phyloP scores from a whole-genome alignment of 2,797 vertebrate genomes.

The Tangara arthus region DNA sequence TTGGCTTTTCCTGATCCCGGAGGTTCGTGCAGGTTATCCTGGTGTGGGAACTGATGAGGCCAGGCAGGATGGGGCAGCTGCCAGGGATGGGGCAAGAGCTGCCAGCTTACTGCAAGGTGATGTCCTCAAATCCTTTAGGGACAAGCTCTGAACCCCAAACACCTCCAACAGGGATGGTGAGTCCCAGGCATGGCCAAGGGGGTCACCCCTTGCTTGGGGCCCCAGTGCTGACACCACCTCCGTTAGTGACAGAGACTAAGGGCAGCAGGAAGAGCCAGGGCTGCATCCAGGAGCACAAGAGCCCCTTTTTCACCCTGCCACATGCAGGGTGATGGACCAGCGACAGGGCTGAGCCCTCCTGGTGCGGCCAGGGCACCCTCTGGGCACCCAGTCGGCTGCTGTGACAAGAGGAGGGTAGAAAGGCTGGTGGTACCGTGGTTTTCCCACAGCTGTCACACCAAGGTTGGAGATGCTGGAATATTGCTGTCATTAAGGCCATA shows the following conservation, averaged over 20 bases:
- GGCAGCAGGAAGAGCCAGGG: neutral
- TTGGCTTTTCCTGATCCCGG: neutral
- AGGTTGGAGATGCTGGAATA: neutral
- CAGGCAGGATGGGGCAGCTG: neutral
- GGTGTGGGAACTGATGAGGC: accelerated
- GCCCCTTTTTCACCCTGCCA: neutral
- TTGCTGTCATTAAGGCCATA: neutral
- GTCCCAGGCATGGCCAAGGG: accelerated
- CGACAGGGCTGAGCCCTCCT: neutral
- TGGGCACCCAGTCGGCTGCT: accelerated
- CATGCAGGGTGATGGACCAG: neutral
- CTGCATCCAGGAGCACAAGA: neutral
- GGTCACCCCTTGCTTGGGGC: neutral
- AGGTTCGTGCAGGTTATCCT: accelerated
- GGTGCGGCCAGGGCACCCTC: too few species aligned
- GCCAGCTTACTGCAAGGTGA: neutral
- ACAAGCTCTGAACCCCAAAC: neutral
- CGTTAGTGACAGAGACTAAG: neutral
- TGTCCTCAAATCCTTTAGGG: neutral
- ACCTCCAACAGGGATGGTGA: accelerated
- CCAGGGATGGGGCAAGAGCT: neutral
- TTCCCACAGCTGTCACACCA: accelerated
- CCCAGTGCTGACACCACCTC: too few species aligned
- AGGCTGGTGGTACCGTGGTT: accelerated
- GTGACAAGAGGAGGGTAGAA: neutral